These are phyloP conservation scores for Ataeniobius toweri DNA, from an alignment of 2,797 vertebrate species.

Conservation along the genomic window DNA sequence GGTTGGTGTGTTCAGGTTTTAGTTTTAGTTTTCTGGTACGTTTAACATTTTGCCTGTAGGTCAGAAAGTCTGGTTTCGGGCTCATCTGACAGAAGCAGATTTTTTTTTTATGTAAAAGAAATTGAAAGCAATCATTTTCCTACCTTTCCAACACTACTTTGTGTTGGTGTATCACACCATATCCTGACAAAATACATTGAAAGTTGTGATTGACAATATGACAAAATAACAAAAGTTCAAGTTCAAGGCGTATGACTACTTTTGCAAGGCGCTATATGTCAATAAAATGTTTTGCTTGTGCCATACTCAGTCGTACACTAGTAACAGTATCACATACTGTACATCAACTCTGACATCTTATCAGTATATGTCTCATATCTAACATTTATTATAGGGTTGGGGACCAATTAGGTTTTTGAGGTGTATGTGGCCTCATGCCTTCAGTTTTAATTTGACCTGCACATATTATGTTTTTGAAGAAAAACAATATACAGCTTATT, in stretches of 20 bases:
- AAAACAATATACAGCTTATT: slow-evolving; percentile 53
- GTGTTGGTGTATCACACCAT: background rate
- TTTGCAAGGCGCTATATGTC: slow-evolving; percentile 13
- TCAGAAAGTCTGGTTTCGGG: background rate
- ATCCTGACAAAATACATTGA: background rate
- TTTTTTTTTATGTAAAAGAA: background rate
- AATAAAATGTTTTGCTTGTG: slow-evolving; percentile 48
- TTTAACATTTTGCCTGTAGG: background rate
- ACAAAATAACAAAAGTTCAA: background rate
- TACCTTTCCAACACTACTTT: background rate
- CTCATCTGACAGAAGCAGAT: background rate
- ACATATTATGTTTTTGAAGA: slow-evolving; percentile 44
- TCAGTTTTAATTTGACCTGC: slow-evolving; percentile 32
- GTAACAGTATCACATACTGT: slow-evolving; percentile 29
- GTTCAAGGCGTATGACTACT: background rate
- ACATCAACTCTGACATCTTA: slow-evolving; percentile 21
- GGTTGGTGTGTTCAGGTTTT: background rate
- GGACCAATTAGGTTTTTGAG: slow-evolving; percentile 57
- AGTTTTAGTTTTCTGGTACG: background rate
- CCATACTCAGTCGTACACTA: slow-evolving; percentile 51
- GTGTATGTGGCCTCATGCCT: slow-evolving; percentile 78
- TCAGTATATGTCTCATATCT: slow-evolving; percentile 38
- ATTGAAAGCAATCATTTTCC: background rate
- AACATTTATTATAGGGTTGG: slow-evolving; percentile 35
- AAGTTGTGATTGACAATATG: background rate